A percentile compares a stretch with the other conserved stretches of the same genome.
Conservation (phyloP, 2,797 vertebrate species). For the Girardinus metallicus region DNA sequence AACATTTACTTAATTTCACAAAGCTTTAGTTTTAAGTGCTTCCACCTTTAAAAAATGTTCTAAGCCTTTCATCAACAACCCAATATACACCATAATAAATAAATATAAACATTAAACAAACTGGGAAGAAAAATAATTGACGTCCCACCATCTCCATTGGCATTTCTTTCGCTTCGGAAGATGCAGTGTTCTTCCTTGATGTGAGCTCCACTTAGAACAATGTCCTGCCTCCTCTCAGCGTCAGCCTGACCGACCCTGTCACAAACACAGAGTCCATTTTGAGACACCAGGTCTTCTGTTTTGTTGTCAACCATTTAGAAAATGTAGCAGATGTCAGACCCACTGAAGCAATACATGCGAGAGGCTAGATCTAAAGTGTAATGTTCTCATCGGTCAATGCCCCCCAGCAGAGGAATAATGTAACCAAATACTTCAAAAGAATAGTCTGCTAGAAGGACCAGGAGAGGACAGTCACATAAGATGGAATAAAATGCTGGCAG, state of each 20-base stretch:
- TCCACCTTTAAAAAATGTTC: background rate
- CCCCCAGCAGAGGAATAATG: background rate
- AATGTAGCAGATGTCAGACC: conserved; percentile 10
- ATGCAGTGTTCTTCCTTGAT: conserved; percentile 97
- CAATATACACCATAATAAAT: background rate
- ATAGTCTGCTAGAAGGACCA: conserved; percentile 29
- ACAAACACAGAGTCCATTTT: conserved; percentile 55
- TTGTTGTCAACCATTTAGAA: conserved; percentile 36
- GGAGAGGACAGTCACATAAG: conserved; percentile 29
- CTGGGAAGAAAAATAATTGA: background rate
- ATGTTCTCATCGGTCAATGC: conserved; percentile 15
- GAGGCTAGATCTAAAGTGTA: conserved; percentile 13
- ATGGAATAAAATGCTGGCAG: conserved; percentile 14
- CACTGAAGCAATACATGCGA: conserved; percentile 13
- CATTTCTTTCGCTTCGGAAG: conserved; percentile 93
- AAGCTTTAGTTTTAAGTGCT: background rate
- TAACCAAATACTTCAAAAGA: conserved; percentile 44
- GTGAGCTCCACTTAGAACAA: conserved; percentile 96
- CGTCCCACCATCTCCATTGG: conserved; percentile 89
- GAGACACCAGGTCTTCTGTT: conserved; percentile 18
- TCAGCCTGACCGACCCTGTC: conserved; percentile 96
- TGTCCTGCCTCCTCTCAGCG: conserved; percentile 94
- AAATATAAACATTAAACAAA: background rate
- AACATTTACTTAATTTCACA: background rate
- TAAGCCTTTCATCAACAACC: background rate